Evolutionary conservation across 2,888 invertebrate genomes (phyloP).

Genomic region (Ennomos quercinarius): DNA sequence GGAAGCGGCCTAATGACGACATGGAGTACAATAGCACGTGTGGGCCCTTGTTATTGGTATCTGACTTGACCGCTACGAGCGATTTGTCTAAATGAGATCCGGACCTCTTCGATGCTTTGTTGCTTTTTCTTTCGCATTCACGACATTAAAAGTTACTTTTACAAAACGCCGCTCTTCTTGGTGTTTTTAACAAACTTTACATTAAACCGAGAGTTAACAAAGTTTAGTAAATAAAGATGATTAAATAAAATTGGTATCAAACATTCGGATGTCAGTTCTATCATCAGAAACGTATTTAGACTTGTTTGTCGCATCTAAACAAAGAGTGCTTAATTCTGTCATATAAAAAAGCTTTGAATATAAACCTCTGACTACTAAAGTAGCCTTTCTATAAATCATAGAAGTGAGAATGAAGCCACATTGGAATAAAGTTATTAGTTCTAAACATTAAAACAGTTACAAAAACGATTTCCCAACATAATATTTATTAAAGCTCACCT

Average conservation of each 20-base stretch:
- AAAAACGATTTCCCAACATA: slow-evolving; percentile 20
- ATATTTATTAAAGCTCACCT: slow-evolving; percentile 49
- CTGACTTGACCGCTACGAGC: slow-evolving; percentile 84
- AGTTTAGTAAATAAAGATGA: not conserved
- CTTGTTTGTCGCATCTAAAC: too few relatives aligned
- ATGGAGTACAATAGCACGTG: slow-evolving; percentile 80
- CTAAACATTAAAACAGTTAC: too few relatives aligned
- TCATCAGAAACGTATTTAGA: too few relatives aligned
- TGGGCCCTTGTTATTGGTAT: slow-evolving; percentile 82
- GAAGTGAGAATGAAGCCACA: too few relatives aligned
- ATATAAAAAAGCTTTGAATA: too few relatives aligned
- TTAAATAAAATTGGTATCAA: too few relatives aligned
- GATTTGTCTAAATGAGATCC: slow-evolving; percentile 85
- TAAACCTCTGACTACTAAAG: too few relatives aligned
- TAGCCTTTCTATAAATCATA: too few relatives aligned
- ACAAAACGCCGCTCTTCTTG: slow-evolving; percentile 11
- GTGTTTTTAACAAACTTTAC: not conserved
- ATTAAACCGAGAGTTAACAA: too few relatives aligned
- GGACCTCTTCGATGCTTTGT: slow-evolving; percentile 76
- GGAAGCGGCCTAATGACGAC: slow-evolving; percentile 83
- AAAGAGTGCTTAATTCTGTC: too few relatives aligned
- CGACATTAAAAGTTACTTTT: slow-evolving; percentile 9
- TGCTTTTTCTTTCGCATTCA: slow-evolving; percentile 58
- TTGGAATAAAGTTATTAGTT: too few relatives aligned
- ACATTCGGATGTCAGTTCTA: too few relatives aligned